Evolutionary conservation across 2,113 vertebrate species (phyloP).

Genomic region (Channa argus): DNA sequence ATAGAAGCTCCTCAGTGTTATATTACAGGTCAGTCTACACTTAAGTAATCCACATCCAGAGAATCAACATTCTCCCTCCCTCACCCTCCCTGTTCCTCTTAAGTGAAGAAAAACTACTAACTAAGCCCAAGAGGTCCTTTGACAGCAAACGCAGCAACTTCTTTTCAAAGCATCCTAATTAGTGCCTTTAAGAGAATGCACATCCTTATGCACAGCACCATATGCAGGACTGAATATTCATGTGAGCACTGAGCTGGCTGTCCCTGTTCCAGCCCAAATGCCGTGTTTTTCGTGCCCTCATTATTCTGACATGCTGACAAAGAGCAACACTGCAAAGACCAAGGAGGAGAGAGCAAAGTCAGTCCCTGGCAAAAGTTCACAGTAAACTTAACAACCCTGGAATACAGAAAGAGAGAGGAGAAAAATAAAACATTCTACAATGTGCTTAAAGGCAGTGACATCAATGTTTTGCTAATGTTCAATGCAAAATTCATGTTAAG

Average conservation of each 20-base stretch:
- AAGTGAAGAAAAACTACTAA: conserved; percentile 33
- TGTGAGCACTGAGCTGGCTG: conserved; percentile 53
- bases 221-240: conserved; percentile 81
- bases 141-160: conserved; percentile 65
- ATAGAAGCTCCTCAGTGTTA: conserved; percentile 46
- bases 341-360: conserved; percentile 75
- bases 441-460: not conserved
- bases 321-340: conserved; percentile 70
- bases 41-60: conserved; percentile 55
- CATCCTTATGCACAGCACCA: conserved; percentile 63
- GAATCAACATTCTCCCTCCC: conserved; percentile 26
- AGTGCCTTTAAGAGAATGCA: conserved; percentile 68
- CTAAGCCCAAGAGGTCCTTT: conserved; percentile 56
- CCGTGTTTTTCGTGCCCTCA: conserved; percentile 67
- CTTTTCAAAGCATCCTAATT: conserved; percentile 73
- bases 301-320: conserved; percentile 80
- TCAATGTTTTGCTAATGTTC: not conserved
- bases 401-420: conserved; percentile 7
- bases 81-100: conserved; percentile 16
- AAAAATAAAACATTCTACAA: not conserved
- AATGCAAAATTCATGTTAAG: not conserved
- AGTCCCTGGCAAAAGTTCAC: conserved; percentile 63
- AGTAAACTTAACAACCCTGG: conserved; percentile 43
- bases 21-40: conserved; percentile 56
- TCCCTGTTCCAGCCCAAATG: conserved; percentile 51